Evolutionary conservation across 2,888 invertebrate species (phyloP).

Genomic region (Synergus umbraculus): DNA sequence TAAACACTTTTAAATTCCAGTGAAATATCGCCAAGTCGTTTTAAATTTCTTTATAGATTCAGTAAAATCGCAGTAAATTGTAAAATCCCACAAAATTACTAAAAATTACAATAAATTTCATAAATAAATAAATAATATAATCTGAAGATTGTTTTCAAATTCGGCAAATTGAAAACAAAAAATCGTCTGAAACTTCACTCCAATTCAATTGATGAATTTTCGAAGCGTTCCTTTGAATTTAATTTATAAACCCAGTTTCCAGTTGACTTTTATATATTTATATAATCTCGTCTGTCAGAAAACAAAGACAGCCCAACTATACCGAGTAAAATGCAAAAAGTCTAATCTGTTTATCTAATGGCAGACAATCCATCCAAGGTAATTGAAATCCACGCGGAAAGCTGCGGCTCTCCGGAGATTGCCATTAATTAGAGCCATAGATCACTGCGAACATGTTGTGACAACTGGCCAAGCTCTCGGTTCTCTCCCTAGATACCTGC

Average conservation of each 20-base stretch:
- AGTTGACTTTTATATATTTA: background rate
- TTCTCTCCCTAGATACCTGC: conserved; percentile 37
- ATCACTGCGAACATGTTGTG: conserved; percentile 47
- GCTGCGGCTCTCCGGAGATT: conserved; percentile 47
- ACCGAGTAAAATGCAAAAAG: conserved; percentile 3
- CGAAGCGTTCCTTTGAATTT: background rate
- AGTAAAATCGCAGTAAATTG: too few relatives aligned
- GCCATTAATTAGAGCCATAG: conserved; percentile 53
- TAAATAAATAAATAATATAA: too few relatives aligned
- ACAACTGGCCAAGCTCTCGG: conserved; percentile 43
- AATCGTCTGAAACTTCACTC: too few relatives aligned
- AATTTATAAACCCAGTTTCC: background rate
- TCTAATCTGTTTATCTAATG: conserved; percentile 24
- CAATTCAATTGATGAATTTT: too few relatives aligned
- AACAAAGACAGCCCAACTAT: background rate
- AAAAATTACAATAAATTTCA: too few relatives aligned
- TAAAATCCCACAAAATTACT: too few relatives aligned
- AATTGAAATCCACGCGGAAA: conserved; percentile 51
- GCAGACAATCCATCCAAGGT: conserved; percentile 41
- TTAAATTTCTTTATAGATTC: too few relatives aligned
- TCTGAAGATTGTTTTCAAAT: too few relatives aligned
- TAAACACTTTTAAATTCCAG: too few relatives aligned
- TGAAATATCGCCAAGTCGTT: too few relatives aligned
- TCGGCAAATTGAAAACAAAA: too few relatives aligned
- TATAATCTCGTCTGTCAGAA: background rate